Conservation (phyloP, 2,888 invertebrate genomes). For the Cheilosia urbana region DNA sequence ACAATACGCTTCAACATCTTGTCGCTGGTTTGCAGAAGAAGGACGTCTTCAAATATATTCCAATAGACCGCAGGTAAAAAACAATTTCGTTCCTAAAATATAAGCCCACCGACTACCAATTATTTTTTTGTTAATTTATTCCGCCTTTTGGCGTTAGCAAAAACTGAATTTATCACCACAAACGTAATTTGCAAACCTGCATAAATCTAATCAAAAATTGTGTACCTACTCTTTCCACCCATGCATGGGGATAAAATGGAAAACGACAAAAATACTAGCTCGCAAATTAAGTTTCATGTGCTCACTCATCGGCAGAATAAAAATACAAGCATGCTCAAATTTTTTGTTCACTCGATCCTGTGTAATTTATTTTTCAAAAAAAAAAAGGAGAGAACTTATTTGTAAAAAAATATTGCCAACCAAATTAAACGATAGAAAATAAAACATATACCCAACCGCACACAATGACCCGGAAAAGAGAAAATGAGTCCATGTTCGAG, state of each 20-base stretch:
- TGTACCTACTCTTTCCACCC: not conserved
- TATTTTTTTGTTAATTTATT: not conserved
- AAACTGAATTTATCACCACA: not conserved
- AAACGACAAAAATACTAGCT: not conserved
- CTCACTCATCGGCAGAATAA: not conserved
- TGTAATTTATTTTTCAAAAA: not conserved
- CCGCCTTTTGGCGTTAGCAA: not conserved
- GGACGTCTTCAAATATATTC: too few relatives aligned
- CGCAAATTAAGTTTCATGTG: not conserved
- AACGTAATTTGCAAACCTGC: not conserved
- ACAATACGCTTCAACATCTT: too few relatives aligned
- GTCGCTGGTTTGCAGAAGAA: too few relatives aligned
- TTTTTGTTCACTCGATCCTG: not conserved
- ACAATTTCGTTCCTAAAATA: too few relatives aligned
- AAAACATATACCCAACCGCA: slow-evolving; percentile 4
- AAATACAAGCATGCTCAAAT: not conserved
- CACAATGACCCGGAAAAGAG: slow-evolving; percentile 50
- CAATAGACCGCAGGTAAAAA: too few relatives aligned
- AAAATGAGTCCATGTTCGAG: slow-evolving; percentile 57
- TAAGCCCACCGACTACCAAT: too few relatives aligned
- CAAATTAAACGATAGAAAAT: not conserved
- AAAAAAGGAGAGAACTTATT: not conserved
- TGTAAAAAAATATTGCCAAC: not conserved
- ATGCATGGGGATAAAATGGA: not conserved
- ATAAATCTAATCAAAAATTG: slow-evolving; percentile 9